Base-by-base conservation (phyloP, 1,140 invertebrate species). In the Drosophila albomicans region DNA sequence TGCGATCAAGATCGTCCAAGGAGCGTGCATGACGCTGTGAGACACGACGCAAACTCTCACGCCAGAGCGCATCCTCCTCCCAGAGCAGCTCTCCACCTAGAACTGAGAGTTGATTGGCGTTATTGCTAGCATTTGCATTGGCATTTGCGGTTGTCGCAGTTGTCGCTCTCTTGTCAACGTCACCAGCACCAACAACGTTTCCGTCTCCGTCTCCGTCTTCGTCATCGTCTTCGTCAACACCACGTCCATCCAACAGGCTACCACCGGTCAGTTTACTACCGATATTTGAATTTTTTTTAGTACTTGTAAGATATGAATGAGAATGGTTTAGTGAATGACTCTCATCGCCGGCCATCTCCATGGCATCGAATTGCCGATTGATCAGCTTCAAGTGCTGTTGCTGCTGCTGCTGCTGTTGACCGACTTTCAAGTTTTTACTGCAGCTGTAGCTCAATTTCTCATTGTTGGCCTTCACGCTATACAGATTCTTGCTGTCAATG, bases 51-150 rank as follows among this genome's bases (percentile, higher is more conserved):
- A 97, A 93, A 80, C 95, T 96, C 82, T 97, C 96, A 58, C 96
- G 93, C 96, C 96, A 97, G 1, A 97, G 93, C 5, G 94, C 92
- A 91, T 97, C 96, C 92, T 97, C 96, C 89, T 97, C 96, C 96
- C 96, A 97, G 25, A 96, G 94, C 92, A 96, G 95, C 73, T 96
- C 95, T 28, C 94, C 95, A 90, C 88, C 91, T 92, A 82, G 13
- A 91, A 91, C 81, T 91, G 87, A 84, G 66, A 88, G 70, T 82
- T 88, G 76, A 78, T 64, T 82, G 52, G 71, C 61, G 71, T 91
- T 86, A 91, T 81, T 91, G 63, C 56, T 61, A 46, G 59, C 38
- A 35, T 49, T 75, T 70, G 32, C 20, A 25, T 25, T 25, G 3
- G 20, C 20, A 25, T 25, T 25, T 25, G 20, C 20, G 20, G 20